Evolutionary conservation across 2,797 vertebrate genomes (phyloP), one percentile per base, ranked within the genome.

Genomic region (Anas bahamensis): DNA sequence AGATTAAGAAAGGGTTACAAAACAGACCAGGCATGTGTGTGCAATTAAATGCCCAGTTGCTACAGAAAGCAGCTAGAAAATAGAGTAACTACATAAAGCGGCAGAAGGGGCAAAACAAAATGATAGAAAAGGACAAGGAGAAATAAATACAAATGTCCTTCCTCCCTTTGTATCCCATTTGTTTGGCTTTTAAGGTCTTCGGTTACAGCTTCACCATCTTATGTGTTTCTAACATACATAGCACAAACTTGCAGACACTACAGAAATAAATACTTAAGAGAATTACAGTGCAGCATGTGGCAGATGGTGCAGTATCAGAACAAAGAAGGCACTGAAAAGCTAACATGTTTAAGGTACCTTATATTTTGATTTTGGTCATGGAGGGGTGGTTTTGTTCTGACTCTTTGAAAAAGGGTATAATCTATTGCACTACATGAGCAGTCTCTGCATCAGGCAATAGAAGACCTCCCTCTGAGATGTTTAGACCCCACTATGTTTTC

Each of bases 381-480:
- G 84, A 95, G 76, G 17, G 14, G 4, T 63, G 42, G 31, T 53
- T 91, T 83, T 87, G 59, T 83, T 87, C 90, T 81, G 84, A 83
- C 21, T 86, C 59, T 73, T 55, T 92, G 83, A 70, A 86, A 53
- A 90, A 72, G 22, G 75, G n/a, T 26, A 66, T 26, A 78, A 78
- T 23, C 29, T 85, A 61, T 39, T 29, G n/a, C 72, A 37, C 29
- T 70, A 29, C n/a, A 46, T 4, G 17, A 83, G 63, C 63, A 70
- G 76, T 28, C 42, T 56, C 73, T 53, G 44, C 55, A 56, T 11
- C 1, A 2, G 63, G 75, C 33, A 92, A 61, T 28, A 90, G 66
- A 48, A 78, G 72, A 86, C 76, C 90, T 95, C 76, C 83, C 77
- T 90, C 65, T 4, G n/a, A 89, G 65, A 80, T 90, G 52, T 66